Percentiles rank a stretch among this genome's conserved stretches.
phyloP scores from a whole-genome alignment of 1,140 invertebrate species.

The Coptotermes formosanus region DNA sequence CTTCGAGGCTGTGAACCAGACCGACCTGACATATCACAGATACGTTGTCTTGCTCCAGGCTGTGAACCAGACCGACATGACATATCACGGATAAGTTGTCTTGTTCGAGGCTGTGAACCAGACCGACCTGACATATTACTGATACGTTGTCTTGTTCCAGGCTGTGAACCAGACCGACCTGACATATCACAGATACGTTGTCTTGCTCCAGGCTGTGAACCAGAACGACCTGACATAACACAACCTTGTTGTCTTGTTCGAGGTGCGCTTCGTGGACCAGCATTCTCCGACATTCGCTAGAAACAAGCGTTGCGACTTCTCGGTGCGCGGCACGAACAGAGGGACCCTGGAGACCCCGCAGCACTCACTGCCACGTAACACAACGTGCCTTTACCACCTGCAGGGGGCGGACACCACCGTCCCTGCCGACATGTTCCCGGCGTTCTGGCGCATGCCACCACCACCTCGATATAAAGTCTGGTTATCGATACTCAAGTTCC shows the following conservation, averaged over 20 bases:
- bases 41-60: too few species aligned
- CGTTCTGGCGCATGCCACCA: neutral
- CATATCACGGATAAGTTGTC: too few species aligned
- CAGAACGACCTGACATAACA: too few species aligned
- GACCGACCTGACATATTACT: too few species aligned
- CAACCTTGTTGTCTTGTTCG: constrained; percentile 33
- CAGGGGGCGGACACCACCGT: constrained; percentile 48
- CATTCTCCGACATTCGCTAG: constrained; percentile 75
- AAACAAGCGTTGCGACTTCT: constrained; percentile 84
- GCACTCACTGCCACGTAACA: constrained; percentile 80
- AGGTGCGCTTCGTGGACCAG: constrained; percentile 79
- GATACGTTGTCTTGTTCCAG: too few species aligned
- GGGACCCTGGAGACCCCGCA: constrained; percentile 75
- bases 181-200: too few species aligned
- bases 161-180: too few species aligned
- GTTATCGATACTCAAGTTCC: constrained; percentile 85
- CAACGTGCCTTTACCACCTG: constrained; percentile 82
- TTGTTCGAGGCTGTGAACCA: too few species aligned
- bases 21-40: too few species aligned
- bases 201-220: too few species aligned
- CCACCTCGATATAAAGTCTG: constrained; percentile 73
- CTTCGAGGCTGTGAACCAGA: constrained; percentile 49
- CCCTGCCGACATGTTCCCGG: neutral
- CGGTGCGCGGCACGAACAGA: constrained; percentile 72
- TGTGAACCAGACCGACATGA: too few species aligned